Conservation (phyloP, 2,113 vertebrate species). For the Noctilio leporinus region DNA sequence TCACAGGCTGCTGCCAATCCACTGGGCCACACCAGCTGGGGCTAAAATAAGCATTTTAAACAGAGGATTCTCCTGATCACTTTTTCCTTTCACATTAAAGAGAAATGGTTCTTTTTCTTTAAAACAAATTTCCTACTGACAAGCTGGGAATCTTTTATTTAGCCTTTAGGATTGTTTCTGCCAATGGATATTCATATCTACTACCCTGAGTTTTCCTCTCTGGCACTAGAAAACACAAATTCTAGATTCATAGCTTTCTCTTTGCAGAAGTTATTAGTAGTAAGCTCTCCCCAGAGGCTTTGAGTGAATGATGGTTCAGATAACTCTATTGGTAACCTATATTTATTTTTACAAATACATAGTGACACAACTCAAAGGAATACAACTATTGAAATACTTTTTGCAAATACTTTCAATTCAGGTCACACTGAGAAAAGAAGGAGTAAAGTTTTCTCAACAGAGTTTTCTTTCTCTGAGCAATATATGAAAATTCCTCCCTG, state of each 20-base stretch:
- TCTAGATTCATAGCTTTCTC: neutral
- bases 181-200: neutral
- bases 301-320: neutral
- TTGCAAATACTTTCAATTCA: neutral
- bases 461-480: constrained; percentile 10
- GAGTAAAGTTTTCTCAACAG: neutral
- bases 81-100: neutral
- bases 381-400: neutral
- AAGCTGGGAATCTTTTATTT: neutral
- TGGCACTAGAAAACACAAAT: neutral
- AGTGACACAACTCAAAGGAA: neutral
- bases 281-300: neutral
- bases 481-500: neutral
- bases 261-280: neutral
- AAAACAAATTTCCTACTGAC: neutral
- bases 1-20: no score
- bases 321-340: neutral
- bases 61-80: neutral
- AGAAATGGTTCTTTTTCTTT: neutral
- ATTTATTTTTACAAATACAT: neutral
- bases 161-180: neutral
- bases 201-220: neutral
- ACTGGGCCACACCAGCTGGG: neutral
- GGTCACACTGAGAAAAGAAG: neutral
- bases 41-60: neutral